Evolutionary conservation across 2,888 invertebrate species (phyloP).

Genomic region (Tortrix viridana): DNA sequence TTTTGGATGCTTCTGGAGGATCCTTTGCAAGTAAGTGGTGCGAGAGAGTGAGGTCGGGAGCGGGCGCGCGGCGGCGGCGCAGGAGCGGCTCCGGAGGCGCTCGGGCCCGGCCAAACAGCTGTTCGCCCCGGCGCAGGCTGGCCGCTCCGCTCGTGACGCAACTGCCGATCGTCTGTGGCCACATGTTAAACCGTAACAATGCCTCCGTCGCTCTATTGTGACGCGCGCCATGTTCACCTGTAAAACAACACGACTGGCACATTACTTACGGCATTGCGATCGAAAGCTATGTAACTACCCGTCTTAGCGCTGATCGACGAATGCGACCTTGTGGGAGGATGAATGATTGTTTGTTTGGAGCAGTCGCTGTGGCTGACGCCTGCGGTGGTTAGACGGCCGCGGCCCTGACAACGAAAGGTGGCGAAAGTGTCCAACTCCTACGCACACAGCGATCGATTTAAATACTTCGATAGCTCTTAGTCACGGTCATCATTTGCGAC

Average conservation of each 20-base stretch:
- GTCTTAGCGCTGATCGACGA: slow-evolving; percentile 10
- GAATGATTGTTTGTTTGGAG: slow-evolving; percentile 45
- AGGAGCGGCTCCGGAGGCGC: slow-evolving; percentile 34
- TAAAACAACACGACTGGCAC: slow-evolving; percentile 48
- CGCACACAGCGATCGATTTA: slow-evolving; percentile 57
- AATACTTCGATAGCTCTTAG: slow-evolving; percentile 50
- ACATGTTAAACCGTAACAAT: slow-evolving; percentile 57
- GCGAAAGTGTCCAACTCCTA: slow-evolving; percentile 76
- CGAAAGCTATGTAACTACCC: slow-evolving; percentile 11
- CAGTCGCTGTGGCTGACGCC: background rate
- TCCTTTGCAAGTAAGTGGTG: slow-evolving; percentile 91
- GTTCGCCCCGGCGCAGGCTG: slow-evolving; percentile 54
- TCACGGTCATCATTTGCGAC: slow-evolving; percentile 24
- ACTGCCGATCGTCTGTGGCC: slow-evolving; percentile 54
- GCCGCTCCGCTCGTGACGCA: slow-evolving; percentile 55
- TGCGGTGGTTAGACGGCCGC: slow-evolving; percentile 43
- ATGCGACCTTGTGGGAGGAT: slow-evolving; percentile 60
- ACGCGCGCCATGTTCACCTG: slow-evolving; percentile 52
- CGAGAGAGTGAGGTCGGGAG: slow-evolving; percentile 41
- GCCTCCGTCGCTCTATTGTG: slow-evolving; percentile 54
- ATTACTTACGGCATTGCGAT: slow-evolving; percentile 17
- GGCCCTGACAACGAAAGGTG: slow-evolving; percentile 75
- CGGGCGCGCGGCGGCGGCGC: slow-evolving; percentile 26
- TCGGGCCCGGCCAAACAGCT: slow-evolving; percentile 60
- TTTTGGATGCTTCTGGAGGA: slow-evolving; percentile 97